A percentile compares a stretch with the other conserved stretches of the same genome.
phyloP scores from a whole-genome alignment of 2,888 invertebrate genomes.

The Icerya purchasi region DNA sequence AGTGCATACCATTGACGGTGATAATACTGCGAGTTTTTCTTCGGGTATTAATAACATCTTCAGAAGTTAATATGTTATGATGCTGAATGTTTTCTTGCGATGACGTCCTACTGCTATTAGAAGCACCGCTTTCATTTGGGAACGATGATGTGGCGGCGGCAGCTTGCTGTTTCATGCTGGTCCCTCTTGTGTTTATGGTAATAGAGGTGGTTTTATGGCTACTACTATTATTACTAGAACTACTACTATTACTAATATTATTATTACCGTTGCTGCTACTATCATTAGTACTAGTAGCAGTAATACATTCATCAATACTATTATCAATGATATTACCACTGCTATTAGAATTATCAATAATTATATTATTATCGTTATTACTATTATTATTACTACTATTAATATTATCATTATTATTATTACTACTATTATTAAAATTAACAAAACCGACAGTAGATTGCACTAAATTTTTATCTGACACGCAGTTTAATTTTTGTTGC shows the following conservation, averaged over 20 bases:
- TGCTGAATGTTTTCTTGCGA: slow-evolving; percentile 10
- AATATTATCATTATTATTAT: slow-evolving; percentile 7
- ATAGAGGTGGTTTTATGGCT: background rate
- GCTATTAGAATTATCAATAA: background rate
- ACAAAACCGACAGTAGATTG: background rate
- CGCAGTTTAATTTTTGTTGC: background rate
- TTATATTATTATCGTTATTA: background rate
- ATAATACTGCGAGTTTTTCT: slow-evolving; percentile 22
- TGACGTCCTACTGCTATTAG: slow-evolving; percentile 9
- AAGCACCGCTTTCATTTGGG: slow-evolving; percentile 7
- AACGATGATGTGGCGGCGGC: slow-evolving; percentile 8
- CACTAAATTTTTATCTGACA: background rate
- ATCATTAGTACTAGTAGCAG: background rate
- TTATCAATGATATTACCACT: background rate
- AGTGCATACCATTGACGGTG: slow-evolving; percentile 18
- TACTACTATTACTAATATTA: background rate
- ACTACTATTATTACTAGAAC: background rate
- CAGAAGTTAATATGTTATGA: slow-evolving; percentile 9
- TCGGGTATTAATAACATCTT: slow-evolving; percentile 19
- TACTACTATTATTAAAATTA: slow-evolving; percentile 6
- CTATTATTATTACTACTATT: background rate
- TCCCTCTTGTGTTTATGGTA: background rate
- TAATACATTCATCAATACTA: background rate
- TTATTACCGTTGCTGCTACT: background rate
- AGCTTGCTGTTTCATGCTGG: background rate